Base-by-base conservation (phyloP, 1,140 invertebrate genomes). In the Mycetomoellerius zeteki region DNA sequence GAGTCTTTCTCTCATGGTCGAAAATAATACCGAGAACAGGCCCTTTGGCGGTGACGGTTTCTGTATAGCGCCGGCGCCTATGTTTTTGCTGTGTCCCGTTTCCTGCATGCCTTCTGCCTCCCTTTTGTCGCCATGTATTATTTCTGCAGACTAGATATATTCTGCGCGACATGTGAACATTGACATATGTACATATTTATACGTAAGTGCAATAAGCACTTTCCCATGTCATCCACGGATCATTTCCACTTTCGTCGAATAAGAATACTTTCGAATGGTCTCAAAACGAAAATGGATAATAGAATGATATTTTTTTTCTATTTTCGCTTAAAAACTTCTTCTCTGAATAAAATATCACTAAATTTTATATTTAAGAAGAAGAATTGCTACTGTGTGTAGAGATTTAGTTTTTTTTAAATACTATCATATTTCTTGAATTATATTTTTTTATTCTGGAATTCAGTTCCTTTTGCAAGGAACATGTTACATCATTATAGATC, bases 11-110 rank as follows among this genome's bases (percentile, higher is more conserved):
- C 90, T 91, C 87, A 89, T 58, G 86, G 67, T 84, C 86, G 89
- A 86, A 87, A 89, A 89, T 91, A 90, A 93, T 93, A 93, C 92
- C 92, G 86, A 85, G 93, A 93, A 93, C 75, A 76, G 86, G 76
- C 54, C 87, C 92, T 93, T 93, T 93, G 92, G 87, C 91, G 93
- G 92, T 92, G 84, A 89, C 60, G 72, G 69, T 84, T 82, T 82
- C 81, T 72, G 87, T 87, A 87, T 92, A 93, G 91, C 93, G 92
- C 93, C 91, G 92, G 92, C 93, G 93, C 93, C 93, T 93, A 87
- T 85, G 89, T 90, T 93, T 93, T 93, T 93, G 92, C 89, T 64
- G 86, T 50, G 87, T 88, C 89, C 89, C 90, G 89, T 90, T 86
- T 77, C 84, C 89, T 56, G 84, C 82, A 88, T 82, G 77, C 62